Percentiles rank a stretch among this genome's conserved stretches.
Conservation (phyloP, 2,797 vertebrate genomes). For the Paguma larvata region DNA sequence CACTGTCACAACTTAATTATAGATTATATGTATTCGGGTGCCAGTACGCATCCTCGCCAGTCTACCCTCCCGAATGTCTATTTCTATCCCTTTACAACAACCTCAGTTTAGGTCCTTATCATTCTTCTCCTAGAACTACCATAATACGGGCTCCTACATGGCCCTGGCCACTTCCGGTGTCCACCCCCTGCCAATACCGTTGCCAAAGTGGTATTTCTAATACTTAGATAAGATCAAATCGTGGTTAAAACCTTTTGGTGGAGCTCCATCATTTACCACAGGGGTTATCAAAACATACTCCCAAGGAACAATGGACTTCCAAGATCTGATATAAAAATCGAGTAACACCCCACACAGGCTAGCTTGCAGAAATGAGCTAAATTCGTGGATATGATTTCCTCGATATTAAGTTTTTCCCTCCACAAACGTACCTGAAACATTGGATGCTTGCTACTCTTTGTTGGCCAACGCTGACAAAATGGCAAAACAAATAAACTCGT, state of each 20-base stretch:
- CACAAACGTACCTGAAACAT: background rate
- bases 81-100: background rate
- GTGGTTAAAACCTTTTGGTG: background rate
- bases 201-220: background rate
- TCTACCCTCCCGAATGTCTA: background rate
- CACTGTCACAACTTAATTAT: background rate
- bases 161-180: background rate
- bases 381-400: background rate
- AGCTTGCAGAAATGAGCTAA: conserved; percentile 15
- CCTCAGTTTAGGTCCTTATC: background rate
- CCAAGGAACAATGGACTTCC: background rate
- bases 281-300: background rate
- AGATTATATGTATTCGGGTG: background rate
- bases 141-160: background rate
- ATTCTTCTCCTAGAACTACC: background rate
- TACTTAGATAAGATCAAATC: background rate
- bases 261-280: background rate
- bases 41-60: background rate
- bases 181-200: background rate
- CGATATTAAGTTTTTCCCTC: background rate
- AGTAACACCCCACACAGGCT: background rate
- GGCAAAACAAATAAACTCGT: background rate
- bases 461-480: background rate
- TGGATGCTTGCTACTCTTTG: background rate
- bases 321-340: background rate